Evolutionary conservation across 2,113 vertebrate species (phyloP).

Genomic region (Vicugna pacos): DNA sequence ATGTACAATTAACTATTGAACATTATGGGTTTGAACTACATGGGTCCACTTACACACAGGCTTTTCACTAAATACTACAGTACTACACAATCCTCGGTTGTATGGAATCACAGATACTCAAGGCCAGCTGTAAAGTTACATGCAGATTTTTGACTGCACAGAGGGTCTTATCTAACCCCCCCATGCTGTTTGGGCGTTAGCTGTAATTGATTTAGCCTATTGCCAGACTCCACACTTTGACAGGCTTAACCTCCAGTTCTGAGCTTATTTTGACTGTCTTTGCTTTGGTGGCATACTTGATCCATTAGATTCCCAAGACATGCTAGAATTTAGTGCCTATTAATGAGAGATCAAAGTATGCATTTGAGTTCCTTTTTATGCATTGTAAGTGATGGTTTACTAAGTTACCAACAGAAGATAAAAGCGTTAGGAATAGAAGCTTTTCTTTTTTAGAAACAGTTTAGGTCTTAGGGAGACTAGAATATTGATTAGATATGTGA

Average conservation of each 20-base stretch:
- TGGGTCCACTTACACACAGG: background rate
- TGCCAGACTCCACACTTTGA: background rate
- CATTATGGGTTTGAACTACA: background rate
- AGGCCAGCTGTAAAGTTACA: background rate
- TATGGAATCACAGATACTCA: background rate
- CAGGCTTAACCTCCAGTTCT: background rate
- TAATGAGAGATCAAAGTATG: background rate
- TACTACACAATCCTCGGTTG: background rate
- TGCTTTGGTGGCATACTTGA: background rate
- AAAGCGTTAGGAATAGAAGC: background rate
- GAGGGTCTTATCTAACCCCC: background rate
- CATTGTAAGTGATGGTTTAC: constrained; percentile 12
- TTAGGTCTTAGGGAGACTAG: background rate
- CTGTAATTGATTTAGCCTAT: constrained; percentile 5
- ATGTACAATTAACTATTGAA: background rate
- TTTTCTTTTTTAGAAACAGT: constrained; percentile 47
- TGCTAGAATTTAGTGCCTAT: background rate
- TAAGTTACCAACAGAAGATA: constrained; percentile 4
- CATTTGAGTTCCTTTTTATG: background rate
- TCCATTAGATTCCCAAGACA: constrained; percentile 6
- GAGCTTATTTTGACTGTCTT: background rate
- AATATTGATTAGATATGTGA: background rate
- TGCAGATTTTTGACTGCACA: background rate
- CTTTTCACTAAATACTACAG: background rate
- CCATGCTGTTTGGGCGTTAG: background rate